These are phyloP conservation scores for Mamestra brassicae DNA, from an alignment of 2,888 invertebrate genomes.

Conservation along the genomic window DNA sequence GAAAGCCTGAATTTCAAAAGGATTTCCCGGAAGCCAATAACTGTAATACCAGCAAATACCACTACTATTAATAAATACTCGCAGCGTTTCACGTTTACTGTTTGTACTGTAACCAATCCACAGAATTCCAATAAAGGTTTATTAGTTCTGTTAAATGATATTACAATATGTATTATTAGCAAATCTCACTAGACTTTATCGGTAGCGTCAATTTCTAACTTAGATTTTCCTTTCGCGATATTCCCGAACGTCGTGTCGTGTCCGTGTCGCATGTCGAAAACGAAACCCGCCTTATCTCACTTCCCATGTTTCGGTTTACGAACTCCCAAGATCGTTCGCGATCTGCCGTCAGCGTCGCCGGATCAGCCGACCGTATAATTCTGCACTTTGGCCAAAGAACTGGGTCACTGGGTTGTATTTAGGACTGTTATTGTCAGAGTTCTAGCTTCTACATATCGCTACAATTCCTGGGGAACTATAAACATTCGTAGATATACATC, in stretches of 20 bases:
- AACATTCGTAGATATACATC: not conserved
- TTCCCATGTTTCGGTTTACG: slow-evolving; percentile 68
- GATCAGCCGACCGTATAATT: slow-evolving; percentile 70
- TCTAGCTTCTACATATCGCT: slow-evolving; percentile 29
- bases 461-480: not conserved
- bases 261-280: slow-evolving; percentile 60
- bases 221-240: slow-evolving; percentile 25
- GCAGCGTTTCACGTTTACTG: not conserved
- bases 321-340: slow-evolving; percentile 70
- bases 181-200: slow-evolving; percentile 25
- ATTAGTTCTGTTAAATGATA: slow-evolving; percentile 14
- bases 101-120: not conserved
- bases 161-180: slow-evolving; percentile 1
- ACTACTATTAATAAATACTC: slow-evolving; percentile 11
- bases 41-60: not conserved
- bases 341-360: slow-evolving; percentile 63
- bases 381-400: slow-evolving; percentile 67
- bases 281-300: slow-evolving; percentile 65
- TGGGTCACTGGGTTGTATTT: slow-evolving; percentile 71
- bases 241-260: slow-evolving; percentile 51
- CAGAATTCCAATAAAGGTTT: slow-evolving; percentile 1
- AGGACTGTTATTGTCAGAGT: slow-evolving; percentile 42
- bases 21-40: not conserved
- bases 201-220: slow-evolving; percentile 18
- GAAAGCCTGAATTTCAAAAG: not conserved